Evolutionary conservation across 2,888 invertebrate species (phyloP).

Genomic region (Polydrusus cervinus): DNA sequence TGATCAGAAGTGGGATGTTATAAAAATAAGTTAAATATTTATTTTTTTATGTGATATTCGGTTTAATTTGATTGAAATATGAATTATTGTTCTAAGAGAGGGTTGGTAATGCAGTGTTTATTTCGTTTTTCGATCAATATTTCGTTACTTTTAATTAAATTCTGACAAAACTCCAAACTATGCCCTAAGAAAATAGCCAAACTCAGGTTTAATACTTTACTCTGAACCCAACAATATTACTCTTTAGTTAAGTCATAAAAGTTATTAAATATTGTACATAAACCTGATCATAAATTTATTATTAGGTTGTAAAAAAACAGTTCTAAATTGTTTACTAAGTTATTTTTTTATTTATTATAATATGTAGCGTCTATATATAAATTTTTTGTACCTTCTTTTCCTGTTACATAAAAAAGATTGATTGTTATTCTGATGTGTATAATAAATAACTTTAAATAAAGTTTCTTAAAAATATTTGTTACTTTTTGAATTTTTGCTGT

Average conservation of each 20-base stretch:
- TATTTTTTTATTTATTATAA: constrained; percentile 22
- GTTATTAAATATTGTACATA: constrained; percentile 8
- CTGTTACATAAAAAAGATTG: not conserved
- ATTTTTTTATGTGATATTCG: no score
- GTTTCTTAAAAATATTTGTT: not conserved
- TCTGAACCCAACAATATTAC: no score
- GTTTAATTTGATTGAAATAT: no score
- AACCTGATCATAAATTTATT: not conserved
- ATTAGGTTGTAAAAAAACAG: not conserved
- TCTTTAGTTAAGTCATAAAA: constrained; percentile 5
- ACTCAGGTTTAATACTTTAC: not conserved
- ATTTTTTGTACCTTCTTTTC: constrained; percentile 4
- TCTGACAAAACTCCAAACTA: no score
- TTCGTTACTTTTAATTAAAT: not conserved
- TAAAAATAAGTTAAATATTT: no score
- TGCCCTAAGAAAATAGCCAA: not conserved
- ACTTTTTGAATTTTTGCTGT: no score
- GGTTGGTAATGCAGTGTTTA: no score
- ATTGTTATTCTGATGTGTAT: constrained; percentile 13
- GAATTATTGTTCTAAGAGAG: no score
- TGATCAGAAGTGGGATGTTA: no score
- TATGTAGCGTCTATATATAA: not conserved
- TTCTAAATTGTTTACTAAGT: not conserved
- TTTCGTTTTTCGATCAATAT: no score
- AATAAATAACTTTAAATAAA: constrained; percentile 12